These are phyloP conservation scores for Oxyura jamaicensis DNA, from an alignment of 2,113 vertebrate genomes.

Conservation along the genomic window DNA sequence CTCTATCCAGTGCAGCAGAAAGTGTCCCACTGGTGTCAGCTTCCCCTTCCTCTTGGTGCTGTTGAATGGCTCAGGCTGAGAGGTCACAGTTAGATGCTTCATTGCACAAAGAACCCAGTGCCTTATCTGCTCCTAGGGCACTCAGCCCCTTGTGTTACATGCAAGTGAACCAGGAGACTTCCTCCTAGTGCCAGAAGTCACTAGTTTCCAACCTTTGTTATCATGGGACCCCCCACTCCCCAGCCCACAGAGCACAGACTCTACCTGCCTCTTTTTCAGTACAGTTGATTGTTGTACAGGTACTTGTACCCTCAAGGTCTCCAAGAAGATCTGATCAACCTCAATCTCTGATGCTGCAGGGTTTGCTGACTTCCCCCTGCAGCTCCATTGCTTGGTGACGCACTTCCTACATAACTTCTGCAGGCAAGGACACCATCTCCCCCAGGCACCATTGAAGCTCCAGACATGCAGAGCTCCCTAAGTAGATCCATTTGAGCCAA, in stretches of 20 bases:
- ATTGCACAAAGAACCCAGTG: not conserved
- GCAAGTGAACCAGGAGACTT: not conserved
- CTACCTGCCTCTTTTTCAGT: not conserved
- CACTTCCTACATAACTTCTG: not conserved
- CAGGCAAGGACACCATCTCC: not conserved
- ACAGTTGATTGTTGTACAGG: not conserved
- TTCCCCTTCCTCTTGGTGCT: not conserved
- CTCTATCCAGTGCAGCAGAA: not conserved
- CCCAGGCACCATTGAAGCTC: not conserved
- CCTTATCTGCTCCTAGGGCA: not conserved
- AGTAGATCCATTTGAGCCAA: not conserved
- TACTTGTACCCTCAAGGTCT: not conserved
- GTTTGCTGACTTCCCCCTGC: not conserved
- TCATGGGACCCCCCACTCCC: not conserved
- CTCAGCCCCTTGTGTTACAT: not conserved
- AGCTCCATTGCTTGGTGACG: not conserved
- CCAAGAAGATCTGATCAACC: not conserved
- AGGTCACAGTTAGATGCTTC: not conserved
- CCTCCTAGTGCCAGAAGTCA: not conserved
- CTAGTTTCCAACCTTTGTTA: not conserved
- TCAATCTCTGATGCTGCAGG: not conserved
- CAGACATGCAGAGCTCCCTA: not conserved
- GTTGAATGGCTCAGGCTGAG: not conserved
- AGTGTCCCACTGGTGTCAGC: not conserved
- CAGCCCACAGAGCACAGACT: not conserved